Evolutionary conservation across 2,888 invertebrate species (phyloP).

Genomic region (Sinotaia quadrata): DNA sequence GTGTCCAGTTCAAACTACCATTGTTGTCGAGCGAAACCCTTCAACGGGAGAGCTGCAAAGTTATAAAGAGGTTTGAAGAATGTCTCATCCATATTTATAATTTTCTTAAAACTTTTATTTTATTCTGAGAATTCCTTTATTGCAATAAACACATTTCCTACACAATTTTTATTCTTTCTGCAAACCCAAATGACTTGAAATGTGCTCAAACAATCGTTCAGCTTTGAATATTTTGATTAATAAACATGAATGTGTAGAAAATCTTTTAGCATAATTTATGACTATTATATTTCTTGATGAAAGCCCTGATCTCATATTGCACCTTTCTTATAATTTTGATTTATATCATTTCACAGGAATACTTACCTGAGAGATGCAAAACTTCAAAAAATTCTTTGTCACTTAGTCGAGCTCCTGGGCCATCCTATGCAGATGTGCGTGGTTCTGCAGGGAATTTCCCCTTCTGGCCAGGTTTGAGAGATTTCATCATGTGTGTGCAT

Average conservation of each 20-base stretch:
- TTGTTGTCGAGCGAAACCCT: conserved; percentile 81
- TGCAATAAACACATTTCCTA: neutral
- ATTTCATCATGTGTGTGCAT: no score
- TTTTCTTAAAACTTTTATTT: no score
- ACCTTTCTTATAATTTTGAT: no score
- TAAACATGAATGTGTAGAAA: no score
- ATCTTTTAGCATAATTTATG: no score
- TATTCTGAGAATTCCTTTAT: neutral
- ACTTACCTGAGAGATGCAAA: conserved; percentile 75
- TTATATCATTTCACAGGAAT: conserved; percentile 57
- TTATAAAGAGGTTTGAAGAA: conserved; percentile 73
- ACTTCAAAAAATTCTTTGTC: conserved; percentile 85
- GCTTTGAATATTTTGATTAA: no score
- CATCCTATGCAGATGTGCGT: conserved; percentile 80
- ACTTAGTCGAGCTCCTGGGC: conserved; percentile 83
- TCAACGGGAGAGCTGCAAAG: conserved; percentile 83
- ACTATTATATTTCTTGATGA: no score
- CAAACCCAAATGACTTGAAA: no score
- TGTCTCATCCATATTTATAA: no score
- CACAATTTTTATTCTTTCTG: no score
- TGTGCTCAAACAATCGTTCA: no score
- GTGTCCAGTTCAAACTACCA: conserved; percentile 64
- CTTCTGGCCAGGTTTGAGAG: conserved; percentile 91
- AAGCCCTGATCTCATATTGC: no score
- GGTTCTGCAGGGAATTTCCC: conserved; percentile 87